phyloP scores from a whole-genome alignment of 2,113 vertebrate species.

The Erythrocebus patas region DNA sequence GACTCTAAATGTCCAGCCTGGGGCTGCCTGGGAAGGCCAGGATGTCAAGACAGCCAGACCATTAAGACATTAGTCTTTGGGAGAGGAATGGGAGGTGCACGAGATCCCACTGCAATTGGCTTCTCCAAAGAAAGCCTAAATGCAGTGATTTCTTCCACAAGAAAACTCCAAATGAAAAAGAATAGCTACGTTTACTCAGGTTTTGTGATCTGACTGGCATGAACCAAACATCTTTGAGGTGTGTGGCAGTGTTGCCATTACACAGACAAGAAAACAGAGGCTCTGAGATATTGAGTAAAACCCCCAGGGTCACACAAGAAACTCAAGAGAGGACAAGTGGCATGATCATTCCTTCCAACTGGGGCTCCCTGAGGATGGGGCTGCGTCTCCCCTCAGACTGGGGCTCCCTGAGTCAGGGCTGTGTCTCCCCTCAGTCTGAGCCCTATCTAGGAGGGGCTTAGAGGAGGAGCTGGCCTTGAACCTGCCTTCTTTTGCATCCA shows the following conservation, averaged over 20 bases:
- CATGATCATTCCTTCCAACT: fast-evolving
- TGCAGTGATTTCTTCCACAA: neutral
- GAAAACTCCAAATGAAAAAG: neutral
- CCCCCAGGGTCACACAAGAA: neutral
- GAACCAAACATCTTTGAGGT: neutral
- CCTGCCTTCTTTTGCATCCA: neutral
- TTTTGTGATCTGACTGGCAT: neutral
- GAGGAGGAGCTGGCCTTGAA: neutral
- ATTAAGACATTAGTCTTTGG: neutral
- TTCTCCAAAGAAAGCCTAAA: neutral
- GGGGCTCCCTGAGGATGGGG: neutral
- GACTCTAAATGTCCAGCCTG: neutral
- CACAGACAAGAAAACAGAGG: neutral
- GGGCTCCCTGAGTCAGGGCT: neutral
- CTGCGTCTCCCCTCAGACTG: neutral
- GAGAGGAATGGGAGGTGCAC: neutral
- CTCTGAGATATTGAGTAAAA: neutral
- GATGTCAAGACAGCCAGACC: neutral
- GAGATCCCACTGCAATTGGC: neutral
- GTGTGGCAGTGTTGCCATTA: neutral
- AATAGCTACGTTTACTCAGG: neutral
- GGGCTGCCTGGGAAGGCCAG: neutral
- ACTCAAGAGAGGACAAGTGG: neutral
- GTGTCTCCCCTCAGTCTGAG: neutral
- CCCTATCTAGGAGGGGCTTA: neutral